Conservation (phyloP, 2,113 vertebrate genomes). For the Bujurquina vittata region DNA sequence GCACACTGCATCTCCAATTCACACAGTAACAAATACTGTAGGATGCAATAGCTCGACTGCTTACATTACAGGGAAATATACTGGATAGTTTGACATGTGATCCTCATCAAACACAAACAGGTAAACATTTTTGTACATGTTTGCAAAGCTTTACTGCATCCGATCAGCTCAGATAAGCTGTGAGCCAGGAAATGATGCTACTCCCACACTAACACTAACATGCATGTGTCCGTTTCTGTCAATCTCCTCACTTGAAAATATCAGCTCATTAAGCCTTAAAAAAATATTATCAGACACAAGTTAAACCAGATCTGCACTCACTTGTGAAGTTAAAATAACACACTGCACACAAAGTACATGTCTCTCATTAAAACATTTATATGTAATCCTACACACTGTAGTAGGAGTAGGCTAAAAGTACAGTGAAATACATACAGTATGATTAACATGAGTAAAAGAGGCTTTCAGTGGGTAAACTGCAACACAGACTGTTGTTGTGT, state of each 20-base stretch:
- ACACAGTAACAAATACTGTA: neutral
- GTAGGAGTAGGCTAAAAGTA: neutral
- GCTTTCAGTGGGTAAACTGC: neutral
- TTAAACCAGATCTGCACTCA: neutral
- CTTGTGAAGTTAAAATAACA: neutral
- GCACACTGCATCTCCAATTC: neutral
- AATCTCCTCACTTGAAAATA: neutral
- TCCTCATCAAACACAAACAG: neutral
- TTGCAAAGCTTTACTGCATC: neutral
- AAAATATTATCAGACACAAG: neutral
- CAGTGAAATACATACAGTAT: neutral
- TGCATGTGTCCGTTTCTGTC: neutral
- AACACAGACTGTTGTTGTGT: neutral
- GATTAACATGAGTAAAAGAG: neutral
- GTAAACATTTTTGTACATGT: neutral
- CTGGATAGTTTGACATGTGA: neutral
- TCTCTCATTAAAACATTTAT: neutral
- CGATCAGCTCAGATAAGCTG: neutral
- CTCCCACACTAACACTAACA: neutral
- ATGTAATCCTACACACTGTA: neutral
- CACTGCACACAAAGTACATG: too few relatives aligned
- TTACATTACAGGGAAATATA: neutral
- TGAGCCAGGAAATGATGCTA: neutral
- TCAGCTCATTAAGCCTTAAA: neutral
- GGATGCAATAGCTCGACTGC: neutral